phyloP scores from a whole-genome alignment of 2,113 vertebrate genomes.

The Anolis carolinensis region DNA sequence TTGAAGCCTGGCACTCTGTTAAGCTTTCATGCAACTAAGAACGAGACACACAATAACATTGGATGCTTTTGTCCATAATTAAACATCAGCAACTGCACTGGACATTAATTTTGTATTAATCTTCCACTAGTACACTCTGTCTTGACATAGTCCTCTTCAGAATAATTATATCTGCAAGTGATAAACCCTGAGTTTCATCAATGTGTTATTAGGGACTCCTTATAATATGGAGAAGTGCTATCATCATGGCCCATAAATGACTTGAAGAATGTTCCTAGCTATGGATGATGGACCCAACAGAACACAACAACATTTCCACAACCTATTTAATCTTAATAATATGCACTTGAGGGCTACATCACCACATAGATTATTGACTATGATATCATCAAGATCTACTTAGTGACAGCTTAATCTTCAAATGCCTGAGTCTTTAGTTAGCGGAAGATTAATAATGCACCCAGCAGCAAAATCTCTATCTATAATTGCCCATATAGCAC shows the following conservation, averaged over 20 bases:
- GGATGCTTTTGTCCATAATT: neutral
- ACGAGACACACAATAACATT: constrained; percentile 10
- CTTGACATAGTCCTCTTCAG: neutral
- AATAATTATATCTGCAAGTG: neutral
- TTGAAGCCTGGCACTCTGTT: constrained; percentile 8
- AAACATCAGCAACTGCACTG: neutral
- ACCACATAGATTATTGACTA: constrained; percentile 39
- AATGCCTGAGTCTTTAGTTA: constrained; percentile 25
- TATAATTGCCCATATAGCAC: neutral
- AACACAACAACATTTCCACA: constrained; percentile 32
- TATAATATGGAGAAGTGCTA: fast-evolving
- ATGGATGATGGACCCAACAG: neutral
- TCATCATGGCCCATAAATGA: neutral
- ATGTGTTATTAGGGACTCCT: neutral
- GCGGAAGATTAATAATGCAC: constrained; percentile 17
- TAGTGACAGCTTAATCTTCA: constrained; percentile 33
- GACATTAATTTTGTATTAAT: neutral
- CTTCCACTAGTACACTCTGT: neutral
- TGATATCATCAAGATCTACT: constrained; percentile 29
- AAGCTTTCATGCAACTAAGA: constrained; percentile 30
- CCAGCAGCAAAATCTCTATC: neutral
- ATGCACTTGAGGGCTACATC: constrained; percentile 18
- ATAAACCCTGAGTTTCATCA: neutral
- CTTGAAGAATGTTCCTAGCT: constrained; percentile 25
- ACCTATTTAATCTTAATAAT: constrained; percentile 10